A percentile compares a stretch with the other conserved stretches of the same genome.
phyloP scores from a whole-genome alignment of 2,888 invertebrate species.

The Seladonia tumulorum region DNA sequence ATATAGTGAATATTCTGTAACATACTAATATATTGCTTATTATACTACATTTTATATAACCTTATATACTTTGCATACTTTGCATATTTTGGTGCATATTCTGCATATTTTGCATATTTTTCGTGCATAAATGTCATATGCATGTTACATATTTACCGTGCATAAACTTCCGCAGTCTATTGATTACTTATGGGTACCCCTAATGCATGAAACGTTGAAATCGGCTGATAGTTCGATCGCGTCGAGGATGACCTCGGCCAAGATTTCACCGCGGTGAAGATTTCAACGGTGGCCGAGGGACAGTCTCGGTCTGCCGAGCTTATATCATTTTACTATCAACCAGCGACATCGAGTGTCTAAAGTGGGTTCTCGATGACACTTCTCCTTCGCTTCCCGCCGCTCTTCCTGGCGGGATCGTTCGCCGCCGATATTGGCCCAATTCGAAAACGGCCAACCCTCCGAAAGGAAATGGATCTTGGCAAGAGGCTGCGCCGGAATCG shows the following conservation, averaged over 20 bases:
- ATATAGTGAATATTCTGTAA: no score
- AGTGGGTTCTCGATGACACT: slow-evolving; percentile 68
- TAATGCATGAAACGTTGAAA: slow-evolving; percentile 21
- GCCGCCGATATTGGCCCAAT: slow-evolving; percentile 70
- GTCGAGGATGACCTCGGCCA: slow-evolving; percentile 24
- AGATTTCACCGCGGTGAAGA: slow-evolving; percentile 30
- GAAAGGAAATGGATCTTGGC: slow-evolving; percentile 73
- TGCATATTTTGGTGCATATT: no score
- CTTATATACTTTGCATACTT: no score
- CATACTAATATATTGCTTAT: no score
- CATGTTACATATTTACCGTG: no score
- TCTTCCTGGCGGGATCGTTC: slow-evolving; percentile 38
- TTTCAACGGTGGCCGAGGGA: slow-evolving; percentile 1
- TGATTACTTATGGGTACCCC: no score
- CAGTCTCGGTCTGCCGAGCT: slow-evolving; percentile 17
- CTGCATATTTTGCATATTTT: no score
- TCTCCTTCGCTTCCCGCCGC: slow-evolving; percentile 37
- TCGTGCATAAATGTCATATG: no score
- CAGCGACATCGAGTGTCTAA: slow-evolving; percentile 55
- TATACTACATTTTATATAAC: no score
- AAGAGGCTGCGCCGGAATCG: slow-evolving; percentile 69
- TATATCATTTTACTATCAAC: slow-evolving; percentile 69
- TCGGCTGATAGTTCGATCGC: slow-evolving; percentile 2
- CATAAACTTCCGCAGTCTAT: no score
- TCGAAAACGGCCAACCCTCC: slow-evolving; percentile 66